Percentiles rank a stretch among this genome's conserved stretches.
These are phyloP conservation scores for Rattus norvegicus DNA, from an alignment of 2,113 vertebrate genomes.

Conservation along the genomic window DNA sequence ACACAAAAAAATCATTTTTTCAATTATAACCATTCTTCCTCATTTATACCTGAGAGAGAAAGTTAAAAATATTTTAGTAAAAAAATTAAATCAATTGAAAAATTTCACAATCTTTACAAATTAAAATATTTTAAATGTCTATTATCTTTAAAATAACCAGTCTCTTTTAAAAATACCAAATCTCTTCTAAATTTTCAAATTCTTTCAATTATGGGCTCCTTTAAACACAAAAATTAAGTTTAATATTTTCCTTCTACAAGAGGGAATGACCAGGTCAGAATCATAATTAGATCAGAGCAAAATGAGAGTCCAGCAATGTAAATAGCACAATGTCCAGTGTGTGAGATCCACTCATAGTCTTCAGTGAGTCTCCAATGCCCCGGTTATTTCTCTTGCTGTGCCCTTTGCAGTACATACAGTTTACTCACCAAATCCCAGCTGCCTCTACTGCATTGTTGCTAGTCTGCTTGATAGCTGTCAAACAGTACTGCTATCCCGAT, in stretches of 20 bases:
- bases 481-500: no score
- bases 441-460: no score
- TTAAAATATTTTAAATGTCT: background rate
- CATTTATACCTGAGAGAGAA: background rate
- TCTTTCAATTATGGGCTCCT: background rate
- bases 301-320: background rate
- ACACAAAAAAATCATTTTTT: background rate
- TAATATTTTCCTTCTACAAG: background rate
- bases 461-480: no score
- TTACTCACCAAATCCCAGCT: background rate
- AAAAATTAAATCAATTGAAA: background rate
- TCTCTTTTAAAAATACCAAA: background rate
- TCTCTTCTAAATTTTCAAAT: background rate
- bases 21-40: background rate
- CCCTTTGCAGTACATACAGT: background rate
- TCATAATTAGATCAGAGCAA: background rate
- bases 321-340: background rate
- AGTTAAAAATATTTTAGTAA: background rate
- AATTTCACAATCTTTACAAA: background rate
- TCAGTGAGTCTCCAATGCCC: background rate
- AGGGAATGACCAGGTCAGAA: background rate
- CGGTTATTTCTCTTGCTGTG: background rate
- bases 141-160: background rate
- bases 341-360: background rate
- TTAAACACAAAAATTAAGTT: background rate